Evolutionary conservation across 2,797 vertebrate genomes (phyloP), one percentile per base, ranked within the genome.

Genomic region (Aratinga solstitialis): DNA sequence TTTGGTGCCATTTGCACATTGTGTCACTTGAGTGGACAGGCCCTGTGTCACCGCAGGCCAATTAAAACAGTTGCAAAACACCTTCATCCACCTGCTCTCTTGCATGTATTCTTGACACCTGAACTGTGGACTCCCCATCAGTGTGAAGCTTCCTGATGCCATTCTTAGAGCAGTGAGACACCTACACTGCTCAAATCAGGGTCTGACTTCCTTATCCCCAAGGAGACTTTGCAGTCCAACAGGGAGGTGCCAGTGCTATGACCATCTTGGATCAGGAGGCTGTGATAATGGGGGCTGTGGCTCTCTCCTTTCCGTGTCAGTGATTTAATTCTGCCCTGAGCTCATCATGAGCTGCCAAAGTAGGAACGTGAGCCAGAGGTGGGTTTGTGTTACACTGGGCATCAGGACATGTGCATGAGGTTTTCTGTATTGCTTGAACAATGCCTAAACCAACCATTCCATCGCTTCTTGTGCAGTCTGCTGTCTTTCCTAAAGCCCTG

Each of bases 281-380:
- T 10, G 23, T 61, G 84, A 6, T n/a, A 13, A 8, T 24, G 65
- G 45, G 17, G 90, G 34, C 17, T 68, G 80, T 72, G 66, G 18
- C 45, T 68, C 59, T 62, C 22, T 34, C 7, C 6, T 67, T 61
- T 24, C 5, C 5, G 2, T 32, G 16, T 3, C 56, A 23, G 30
- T 22, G 61, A 20, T 29, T 47, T 43, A 4, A 13, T 67, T 73
- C 26, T 78, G 48, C 69, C 80, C 69, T 27, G 38, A 84, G 45
- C 43, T 59, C 48, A 34, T 59, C 5, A 2, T 8, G 38, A 29
- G 38, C 62, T 78, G 66, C 30, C 13, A 2, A 16, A 77, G 43
- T 3, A 47, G 36, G 24, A 30, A 9, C 1, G 1, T 0, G 5
- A 51, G 5, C 48, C 53, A 3, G 13, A 38, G 66, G 32, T 0